Evolutionary conservation across 2,797 vertebrate species (phyloP).

Genomic region (Dipus sagitta): DNA sequence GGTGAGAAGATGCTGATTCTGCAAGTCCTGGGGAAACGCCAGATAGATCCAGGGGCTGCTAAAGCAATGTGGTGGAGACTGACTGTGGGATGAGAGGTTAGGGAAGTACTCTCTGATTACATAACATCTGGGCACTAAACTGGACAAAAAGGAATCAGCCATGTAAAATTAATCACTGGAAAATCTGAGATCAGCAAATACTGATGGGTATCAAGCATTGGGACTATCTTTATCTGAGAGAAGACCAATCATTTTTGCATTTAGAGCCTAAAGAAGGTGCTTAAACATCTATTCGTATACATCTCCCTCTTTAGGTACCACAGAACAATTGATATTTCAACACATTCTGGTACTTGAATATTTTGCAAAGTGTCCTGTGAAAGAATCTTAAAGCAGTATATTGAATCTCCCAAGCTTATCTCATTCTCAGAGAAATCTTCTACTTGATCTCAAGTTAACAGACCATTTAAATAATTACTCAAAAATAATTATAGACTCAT

Average conservation of each 20-base stretch:
- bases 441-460: neutral
- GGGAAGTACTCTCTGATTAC: neutral
- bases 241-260: neutral
- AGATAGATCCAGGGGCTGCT: neutral
- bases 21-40: neutral
- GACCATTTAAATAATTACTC: conserved; percentile 7
- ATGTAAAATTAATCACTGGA: neutral
- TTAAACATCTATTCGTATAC: neutral
- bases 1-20: neutral
- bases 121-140: neutral
- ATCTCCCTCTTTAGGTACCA: neutral
- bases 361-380: neutral
- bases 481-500: conserved; percentile 38
- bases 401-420: neutral
- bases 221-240: neutral
- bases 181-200: neutral
- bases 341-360: conserved; percentile 40
- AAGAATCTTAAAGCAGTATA: neutral
- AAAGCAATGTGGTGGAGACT: neutral
- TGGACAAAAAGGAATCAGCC: neutral
- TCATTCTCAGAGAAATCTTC: neutral
- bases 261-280: neutral
- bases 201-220: neutral
- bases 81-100: neutral
- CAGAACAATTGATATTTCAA: conserved; percentile 5